These are phyloP conservation scores for Cetoscarus ocellatus DNA, from an alignment of 2,797 vertebrate species.

Conservation along the genomic window DNA sequence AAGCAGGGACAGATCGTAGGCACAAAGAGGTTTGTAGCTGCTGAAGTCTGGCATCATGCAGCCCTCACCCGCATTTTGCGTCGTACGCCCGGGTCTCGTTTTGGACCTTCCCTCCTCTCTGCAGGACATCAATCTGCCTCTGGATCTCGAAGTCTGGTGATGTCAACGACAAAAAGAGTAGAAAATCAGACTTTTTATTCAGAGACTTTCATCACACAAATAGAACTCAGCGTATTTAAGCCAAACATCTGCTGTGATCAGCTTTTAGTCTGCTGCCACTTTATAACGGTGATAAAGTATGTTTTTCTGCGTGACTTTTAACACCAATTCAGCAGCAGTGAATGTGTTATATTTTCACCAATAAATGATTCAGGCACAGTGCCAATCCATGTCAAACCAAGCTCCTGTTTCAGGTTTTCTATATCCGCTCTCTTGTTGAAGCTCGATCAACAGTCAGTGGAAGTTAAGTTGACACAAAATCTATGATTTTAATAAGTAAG, in stretches of 20 bases:
- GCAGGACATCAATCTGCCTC: conserved; percentile 91
- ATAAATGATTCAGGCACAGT: conserved; percentile 55
- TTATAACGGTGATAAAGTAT: conserved; percentile 58
- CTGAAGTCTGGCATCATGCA: conserved; percentile 24
- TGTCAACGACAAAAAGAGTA: conserved; percentile 22
- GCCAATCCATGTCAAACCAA: background rate
- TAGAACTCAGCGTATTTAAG: conserved; percentile 42
- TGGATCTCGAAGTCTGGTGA: conserved; percentile 95
- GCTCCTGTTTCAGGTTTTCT: conserved; percentile 12
- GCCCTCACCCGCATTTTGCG: conserved; percentile 91
- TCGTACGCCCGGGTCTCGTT: conserved; percentile 97
- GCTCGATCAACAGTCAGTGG: conserved; percentile 27
- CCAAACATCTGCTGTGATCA: conserved; percentile 63
- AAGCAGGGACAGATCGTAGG: conserved; percentile 54
- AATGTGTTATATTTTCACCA: conserved; percentile 42
- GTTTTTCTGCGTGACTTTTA: conserved; percentile 56
- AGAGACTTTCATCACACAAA: conserved; percentile 19
- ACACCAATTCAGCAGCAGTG: conserved; percentile 43
- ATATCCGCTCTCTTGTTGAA: conserved; percentile 30
- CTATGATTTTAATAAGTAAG: conserved; percentile 39
- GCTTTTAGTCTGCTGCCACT: conserved; percentile 40
- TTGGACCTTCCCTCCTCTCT: conserved; percentile 88
- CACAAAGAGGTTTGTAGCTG: conserved; percentile 29
- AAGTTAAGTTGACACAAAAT: conserved; percentile 39
- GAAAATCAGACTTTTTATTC: conserved; percentile 27